Conservation (phyloP, 2,888 invertebrate genomes). For the Eilema caniola region DNA sequence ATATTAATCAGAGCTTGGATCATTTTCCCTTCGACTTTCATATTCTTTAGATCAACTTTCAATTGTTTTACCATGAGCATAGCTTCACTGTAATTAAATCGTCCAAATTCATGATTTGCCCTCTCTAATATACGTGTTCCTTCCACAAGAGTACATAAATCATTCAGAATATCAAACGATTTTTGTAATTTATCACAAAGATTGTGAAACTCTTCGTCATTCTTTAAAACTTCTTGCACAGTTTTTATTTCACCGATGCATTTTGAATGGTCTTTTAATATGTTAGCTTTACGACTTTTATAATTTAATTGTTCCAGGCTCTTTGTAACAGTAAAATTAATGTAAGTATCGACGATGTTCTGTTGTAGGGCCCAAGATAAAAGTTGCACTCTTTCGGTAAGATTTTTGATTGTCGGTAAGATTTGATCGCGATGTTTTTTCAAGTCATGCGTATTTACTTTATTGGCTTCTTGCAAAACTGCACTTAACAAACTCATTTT, state of each 20-base stretch:
- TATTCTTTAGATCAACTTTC: conserved; percentile 57
- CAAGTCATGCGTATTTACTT: conserved; percentile 67
- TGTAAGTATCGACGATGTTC: conserved; percentile 73
- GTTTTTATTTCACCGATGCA: conserved; percentile 57
- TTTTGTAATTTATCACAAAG: conserved; percentile 63
- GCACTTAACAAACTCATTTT: conserved; percentile 79
- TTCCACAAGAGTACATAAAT: conserved; percentile 68
- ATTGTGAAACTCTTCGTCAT: conserved; percentile 68
- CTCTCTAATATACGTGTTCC: conserved; percentile 69
- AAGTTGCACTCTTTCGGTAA: conserved; percentile 74
- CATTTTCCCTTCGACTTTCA: conserved; percentile 72
- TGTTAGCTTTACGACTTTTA: conserved; percentile 71
- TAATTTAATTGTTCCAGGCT: conserved; percentile 80
- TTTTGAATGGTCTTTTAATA: conserved; percentile 63
- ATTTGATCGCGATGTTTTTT: conserved; percentile 71
- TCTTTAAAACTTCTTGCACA: conserved; percentile 57
- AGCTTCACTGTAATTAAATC: conserved; percentile 74
- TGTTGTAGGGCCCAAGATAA: conserved; percentile 78
- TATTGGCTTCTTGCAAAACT: conserved; percentile 73
- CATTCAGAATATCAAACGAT: conserved; percentile 60
- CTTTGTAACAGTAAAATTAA: conserved; percentile 73
- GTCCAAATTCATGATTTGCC: conserved; percentile 74
- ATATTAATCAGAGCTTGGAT: conserved; percentile 68
- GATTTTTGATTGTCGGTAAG: conserved; percentile 67
- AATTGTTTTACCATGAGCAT: conserved; percentile 68